A percentile compares a stretch with the other conserved stretches of the same genome.
These are phyloP conservation scores for Sparidentex hasta DNA, from an alignment of 2,797 vertebrate species.

Conservation along the genomic window DNA sequence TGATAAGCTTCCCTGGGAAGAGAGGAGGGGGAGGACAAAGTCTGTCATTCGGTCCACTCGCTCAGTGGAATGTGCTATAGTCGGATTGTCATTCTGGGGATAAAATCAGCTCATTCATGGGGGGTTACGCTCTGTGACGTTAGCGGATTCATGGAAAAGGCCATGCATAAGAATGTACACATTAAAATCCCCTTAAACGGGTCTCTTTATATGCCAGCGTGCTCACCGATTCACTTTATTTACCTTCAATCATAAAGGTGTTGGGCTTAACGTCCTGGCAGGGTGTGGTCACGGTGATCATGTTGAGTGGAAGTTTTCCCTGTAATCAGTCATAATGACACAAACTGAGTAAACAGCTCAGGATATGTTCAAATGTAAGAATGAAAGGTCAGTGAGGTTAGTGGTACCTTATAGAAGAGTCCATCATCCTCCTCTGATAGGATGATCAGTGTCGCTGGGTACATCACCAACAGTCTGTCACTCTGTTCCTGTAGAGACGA, in stretches of 20 bases:
- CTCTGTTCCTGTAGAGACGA: conserved; percentile 88
- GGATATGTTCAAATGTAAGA: conserved; percentile 16
- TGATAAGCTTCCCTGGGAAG: conserved; percentile 87
- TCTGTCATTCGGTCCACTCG: conserved; percentile 70
- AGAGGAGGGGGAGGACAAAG: conserved; percentile 73
- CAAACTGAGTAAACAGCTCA: conserved; percentile 18
- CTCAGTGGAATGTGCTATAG: conserved; percentile 79
- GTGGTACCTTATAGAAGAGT: conserved; percentile 93
- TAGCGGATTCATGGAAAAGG: conserved; percentile 54
- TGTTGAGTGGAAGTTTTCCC: conserved; percentile 96
- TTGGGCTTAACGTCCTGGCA: conserved; percentile 91
- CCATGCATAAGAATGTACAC: conserved; percentile 61
- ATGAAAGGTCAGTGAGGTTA: conserved; percentile 3
- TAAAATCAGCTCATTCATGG: conserved; percentile 79
- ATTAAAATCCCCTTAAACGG: conserved; percentile 52
- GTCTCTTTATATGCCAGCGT: conserved; percentile 2
- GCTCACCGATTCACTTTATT: conserved; percentile 29
- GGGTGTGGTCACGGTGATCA: conserved; percentile 91
- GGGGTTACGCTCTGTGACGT: conserved; percentile 72
- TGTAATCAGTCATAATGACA: conserved; percentile 72
- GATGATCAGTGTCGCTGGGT: conserved; percentile 92
- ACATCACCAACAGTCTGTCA: conserved; percentile 92
- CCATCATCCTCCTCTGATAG: conserved; percentile 90
- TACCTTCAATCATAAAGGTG: conserved; percentile 97
- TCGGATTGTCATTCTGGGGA: conserved; percentile 75